A percentile compares a stretch with the other conserved stretches of the same genome.
phyloP scores from a whole-genome alignment of 2,888 invertebrate species.

The Octonoba sinensis region DNA sequence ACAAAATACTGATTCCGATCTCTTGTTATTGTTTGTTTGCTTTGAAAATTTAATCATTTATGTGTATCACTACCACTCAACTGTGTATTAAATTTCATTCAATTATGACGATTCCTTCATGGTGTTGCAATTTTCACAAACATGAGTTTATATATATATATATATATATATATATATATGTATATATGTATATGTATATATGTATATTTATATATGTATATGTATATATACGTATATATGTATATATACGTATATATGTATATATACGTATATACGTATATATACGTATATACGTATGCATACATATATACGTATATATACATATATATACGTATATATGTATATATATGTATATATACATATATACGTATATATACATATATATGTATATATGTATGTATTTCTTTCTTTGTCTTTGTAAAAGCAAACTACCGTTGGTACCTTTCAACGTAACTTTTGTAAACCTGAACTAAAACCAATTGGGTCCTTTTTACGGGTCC shows the following conservation, averaged over 20 bases:
- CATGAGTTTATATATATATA: conserved; percentile 1
- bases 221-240: background rate
- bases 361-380: conserved; percentile 6
- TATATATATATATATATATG: background rate
- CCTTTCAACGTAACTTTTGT: no score
- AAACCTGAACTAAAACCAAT: no score
- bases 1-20: no score
- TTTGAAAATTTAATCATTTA: no score
- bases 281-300: conserved; percentile 15
- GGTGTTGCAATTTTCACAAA: no score
- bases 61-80: no score
- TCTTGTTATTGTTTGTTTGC: no score
- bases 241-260: conserved; percentile 4
- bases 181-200: background rate
- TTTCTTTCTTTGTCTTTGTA: background rate
- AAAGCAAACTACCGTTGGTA: no score
- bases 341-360: conserved; percentile 6
- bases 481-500: no score
- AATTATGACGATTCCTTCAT: no score
- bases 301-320: conserved; percentile 5
- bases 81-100: no score
- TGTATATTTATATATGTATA: background rate
- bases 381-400: conserved; percentile 6
- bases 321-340: conserved; percentile 2
- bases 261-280: conserved; percentile 12